Evolutionary conservation across 2,113 vertebrate genomes (phyloP), one percentile per base, ranked within the genome.

Genomic region (Strix uralensis): DNA sequence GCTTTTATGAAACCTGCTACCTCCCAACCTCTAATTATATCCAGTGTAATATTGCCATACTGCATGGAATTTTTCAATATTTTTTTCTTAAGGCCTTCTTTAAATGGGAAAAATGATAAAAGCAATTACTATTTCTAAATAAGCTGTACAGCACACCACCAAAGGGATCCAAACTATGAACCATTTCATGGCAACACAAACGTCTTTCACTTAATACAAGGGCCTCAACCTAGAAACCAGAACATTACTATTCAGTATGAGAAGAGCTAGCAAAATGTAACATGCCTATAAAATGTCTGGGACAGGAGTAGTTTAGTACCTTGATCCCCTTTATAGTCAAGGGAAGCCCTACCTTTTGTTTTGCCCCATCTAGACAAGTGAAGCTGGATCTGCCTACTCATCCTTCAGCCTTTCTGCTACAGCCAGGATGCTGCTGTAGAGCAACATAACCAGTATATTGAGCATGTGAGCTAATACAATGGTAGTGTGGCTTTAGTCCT

Each of bases 361-460:
- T 74, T 73, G 22, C 51, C 34, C 17, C 13, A 30, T 29, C 18
- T 32, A 85, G 54, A 70, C 14, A 51, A 11, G 10, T 12, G 29
- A 73, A 47, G 38, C 62, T 55, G 73, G 15, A 29, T 15, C 46
- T 78, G 36, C 36, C 30, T 34, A 6, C 32, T 47, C 12, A 85
- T 59, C 34, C 17, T 61, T 59, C 23, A 51, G 30, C 44, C 16
- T 38, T 30, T 21, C 44, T 51, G 44, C n/a, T 73, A 69, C 44
- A 88, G 15, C 42, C 93, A 82, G 27, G 26, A 36, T 42, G 61
- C 19, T 88, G 71, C 75, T 62, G 77, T 11, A 40, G 34, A 54
- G 26, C 7, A 19, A 52, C 29, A 34, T 1, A 29, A 47, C 38
- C 51, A 17, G 30, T 6, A 19, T 12, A 9, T 0, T 4, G 13